Conservation (phyloP, 2,797 vertebrate species). For the Thalassophryne amazonica region DNA sequence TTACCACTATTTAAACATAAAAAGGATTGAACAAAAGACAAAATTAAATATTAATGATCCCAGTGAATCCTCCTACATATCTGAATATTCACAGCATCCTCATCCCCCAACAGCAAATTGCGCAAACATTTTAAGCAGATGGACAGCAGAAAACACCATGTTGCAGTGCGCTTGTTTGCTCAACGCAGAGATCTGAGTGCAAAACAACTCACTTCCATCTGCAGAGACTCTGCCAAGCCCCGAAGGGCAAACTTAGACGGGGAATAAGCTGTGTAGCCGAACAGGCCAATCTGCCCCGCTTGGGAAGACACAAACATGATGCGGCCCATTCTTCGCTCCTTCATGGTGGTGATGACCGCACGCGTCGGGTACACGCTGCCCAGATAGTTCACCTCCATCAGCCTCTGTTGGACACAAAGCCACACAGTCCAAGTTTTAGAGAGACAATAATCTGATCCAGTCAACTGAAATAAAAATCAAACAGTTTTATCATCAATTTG, state of each 20-base stretch:
- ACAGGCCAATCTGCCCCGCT: conserved; percentile 92
- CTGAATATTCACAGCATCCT: background rate
- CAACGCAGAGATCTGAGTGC: background rate
- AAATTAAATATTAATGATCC: background rate
- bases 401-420: conserved; percentile 70
- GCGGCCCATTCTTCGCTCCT: conserved; percentile 93
- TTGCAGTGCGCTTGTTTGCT: background rate
- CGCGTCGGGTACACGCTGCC: conserved; percentile 94
- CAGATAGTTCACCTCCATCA: conserved; percentile 97
- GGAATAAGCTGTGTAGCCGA: conserved; percentile 94
- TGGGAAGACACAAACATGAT: conserved; percentile 97
- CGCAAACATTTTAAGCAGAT: background rate
- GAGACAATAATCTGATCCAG: too few species aligned
- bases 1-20: background rate
- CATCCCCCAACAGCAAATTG: background rate
- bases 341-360: conserved; percentile 95
- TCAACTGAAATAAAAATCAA: too few species aligned
- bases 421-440: background rate
- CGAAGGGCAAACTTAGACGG: conserved; percentile 94
- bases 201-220: conserved; percentile 90
- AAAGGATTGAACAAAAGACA: too few species aligned
- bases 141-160: background rate
- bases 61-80: background rate
- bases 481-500: too few species aligned
- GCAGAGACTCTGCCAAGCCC: conserved; percentile 93